Percentiles rank a stretch among this genome's conserved stretches.
Evolutionary conservation across 2,888 invertebrate genomes (phyloP).

Genomic region (Gastracanthus pulcherrimus): DNA sequence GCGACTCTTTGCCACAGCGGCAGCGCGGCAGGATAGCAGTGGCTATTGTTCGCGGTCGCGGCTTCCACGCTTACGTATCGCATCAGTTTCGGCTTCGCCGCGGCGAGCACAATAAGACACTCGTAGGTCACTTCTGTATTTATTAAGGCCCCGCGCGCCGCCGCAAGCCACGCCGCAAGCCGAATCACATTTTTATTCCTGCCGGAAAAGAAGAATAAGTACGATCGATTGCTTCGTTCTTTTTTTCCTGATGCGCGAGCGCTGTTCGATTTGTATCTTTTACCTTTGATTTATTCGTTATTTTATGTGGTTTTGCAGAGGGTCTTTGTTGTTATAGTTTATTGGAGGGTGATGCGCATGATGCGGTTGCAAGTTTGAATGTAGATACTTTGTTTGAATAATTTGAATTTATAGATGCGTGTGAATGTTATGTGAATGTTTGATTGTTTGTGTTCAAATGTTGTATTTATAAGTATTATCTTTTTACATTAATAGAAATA

Average conservation of each 20-base stretch:
- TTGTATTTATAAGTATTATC: no score
- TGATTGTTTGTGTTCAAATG: no score
- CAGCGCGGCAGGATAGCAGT: not conserved
- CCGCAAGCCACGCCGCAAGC: no score
- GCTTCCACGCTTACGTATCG: slow-evolving; percentile 75
- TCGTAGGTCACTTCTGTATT: slow-evolving; percentile 56
- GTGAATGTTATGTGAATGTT: no score
- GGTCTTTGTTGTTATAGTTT: not conserved
- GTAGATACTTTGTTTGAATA: no score
- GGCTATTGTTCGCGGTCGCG: slow-evolving; percentile 70
- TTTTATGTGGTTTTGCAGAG: not conserved
- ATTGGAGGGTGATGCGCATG: no score
- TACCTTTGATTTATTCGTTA: not conserved
- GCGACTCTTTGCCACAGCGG: slow-evolving; percentile 35
- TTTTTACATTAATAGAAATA: no score
- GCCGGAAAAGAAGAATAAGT: slow-evolving; percentile 18
- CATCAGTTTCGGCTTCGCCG: slow-evolving; percentile 63
- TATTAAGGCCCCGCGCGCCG: slow-evolving; percentile 39
- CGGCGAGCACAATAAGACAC: slow-evolving; percentile 58
- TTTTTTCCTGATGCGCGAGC: not conserved
- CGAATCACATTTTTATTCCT: slow-evolving; percentile 35
- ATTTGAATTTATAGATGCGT: no score
- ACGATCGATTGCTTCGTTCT: slow-evolving; percentile 23
- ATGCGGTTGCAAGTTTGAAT: no score
- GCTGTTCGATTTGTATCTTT: no score